Evolutionary conservation across 2,888 invertebrate species (phyloP).

Genomic region (Epirrhoe tristata): DNA sequence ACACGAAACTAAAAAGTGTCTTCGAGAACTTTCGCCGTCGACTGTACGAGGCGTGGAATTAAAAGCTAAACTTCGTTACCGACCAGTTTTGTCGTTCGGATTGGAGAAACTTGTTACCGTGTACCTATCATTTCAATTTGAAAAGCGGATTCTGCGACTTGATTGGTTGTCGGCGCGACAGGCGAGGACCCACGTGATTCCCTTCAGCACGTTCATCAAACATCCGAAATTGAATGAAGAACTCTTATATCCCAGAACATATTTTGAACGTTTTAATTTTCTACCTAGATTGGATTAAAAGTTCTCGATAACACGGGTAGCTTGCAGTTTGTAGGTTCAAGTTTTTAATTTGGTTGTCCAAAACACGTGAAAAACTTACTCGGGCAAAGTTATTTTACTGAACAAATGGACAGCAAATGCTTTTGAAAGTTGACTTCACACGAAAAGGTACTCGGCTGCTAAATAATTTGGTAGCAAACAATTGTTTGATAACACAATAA

Average conservation of each 20-base stretch:
- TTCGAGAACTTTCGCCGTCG: slow-evolving; percentile 40
- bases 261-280: not conserved
- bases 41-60: slow-evolving; percentile 67
- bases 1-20: slow-evolving; percentile 28
- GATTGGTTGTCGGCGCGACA: slow-evolving; percentile 70
- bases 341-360: slow-evolving; percentile 2
- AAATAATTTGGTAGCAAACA: slow-evolving; percentile 10
- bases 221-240: slow-evolving; percentile 28
- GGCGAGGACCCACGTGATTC: slow-evolving; percentile 29
- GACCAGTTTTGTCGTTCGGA: slow-evolving; percentile 76
- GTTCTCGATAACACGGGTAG: not conserved
- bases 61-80: slow-evolving; percentile 82
- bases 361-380: slow-evolving; percentile 1
- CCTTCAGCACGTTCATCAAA: slow-evolving; percentile 23
- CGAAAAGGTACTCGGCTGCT: slow-evolving; percentile 6
- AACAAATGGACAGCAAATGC: slow-evolving; percentile 14
- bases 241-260: slow-evolving; percentile 5
- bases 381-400: slow-evolving; percentile 1
- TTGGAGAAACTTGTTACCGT: slow-evolving; percentile 82
- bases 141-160: slow-evolving; percentile 77
- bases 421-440: slow-evolving; percentile 4
- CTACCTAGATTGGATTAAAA: not conserved
- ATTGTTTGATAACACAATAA: not conserved
- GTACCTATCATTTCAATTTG: slow-evolving; percentile 81
- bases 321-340: not conserved